Evolutionary conservation across 2,888 invertebrate genomes (phyloP).

Genomic region (Ophion slaviceki): DNA sequence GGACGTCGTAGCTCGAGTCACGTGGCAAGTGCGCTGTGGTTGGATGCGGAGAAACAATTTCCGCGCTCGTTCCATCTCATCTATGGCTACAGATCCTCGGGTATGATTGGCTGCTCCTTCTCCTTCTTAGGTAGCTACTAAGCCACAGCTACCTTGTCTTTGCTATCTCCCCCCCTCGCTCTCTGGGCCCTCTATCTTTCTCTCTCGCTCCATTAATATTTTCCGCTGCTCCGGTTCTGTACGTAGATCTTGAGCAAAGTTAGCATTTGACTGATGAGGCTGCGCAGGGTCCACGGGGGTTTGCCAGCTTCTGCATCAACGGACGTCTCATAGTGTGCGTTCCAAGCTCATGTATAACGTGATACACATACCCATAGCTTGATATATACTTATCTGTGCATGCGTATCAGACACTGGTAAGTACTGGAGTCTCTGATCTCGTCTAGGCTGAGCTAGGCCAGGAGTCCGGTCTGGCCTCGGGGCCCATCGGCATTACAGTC

Average conservation of each 20-base stretch:
- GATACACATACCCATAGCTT: neutral
- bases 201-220: constrained; percentile 17
- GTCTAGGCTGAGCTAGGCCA: constrained; percentile 60
- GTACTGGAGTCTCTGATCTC: constrained; percentile 54
- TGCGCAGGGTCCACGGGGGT: neutral
- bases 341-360: neutral
- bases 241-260: constrained; percentile 24
- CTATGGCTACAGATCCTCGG: constrained; percentile 48
- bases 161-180: neutral
- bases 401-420: constrained; percentile 37
- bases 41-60: constrained; percentile 75
- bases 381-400: constrained; percentile 7
- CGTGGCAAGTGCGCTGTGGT: constrained; percentile 70
- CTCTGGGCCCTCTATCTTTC: neutral
- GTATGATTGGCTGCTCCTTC: neutral
- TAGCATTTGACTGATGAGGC: constrained; percentile 15
- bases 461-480: constrained; percentile 56
- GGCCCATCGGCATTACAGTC: constrained; percentile 79
- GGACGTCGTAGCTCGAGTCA: constrained; percentile 42
- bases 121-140: neutral
- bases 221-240: constrained; percentile 19
- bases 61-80: constrained; percentile 77
- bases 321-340: constrained; percentile 20
- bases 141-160: neutral
- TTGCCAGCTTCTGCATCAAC: constrained; percentile 6